Evolutionary conservation across 2,113 vertebrate species (phyloP).

Genomic region (Aramus guarauna): DNA sequence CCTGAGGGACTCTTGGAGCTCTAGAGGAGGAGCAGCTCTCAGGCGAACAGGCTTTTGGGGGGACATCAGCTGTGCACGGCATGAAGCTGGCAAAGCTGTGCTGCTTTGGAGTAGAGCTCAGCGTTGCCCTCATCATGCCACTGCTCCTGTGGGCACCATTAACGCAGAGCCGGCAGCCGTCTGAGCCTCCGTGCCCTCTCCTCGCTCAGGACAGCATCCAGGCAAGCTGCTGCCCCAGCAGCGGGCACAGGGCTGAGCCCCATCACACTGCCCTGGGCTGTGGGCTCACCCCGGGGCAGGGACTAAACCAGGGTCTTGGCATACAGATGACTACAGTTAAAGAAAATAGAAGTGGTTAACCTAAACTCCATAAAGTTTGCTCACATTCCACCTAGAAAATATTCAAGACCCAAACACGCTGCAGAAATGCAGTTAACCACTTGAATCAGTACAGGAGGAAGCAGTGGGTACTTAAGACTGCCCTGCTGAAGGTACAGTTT

Average conservation of each 20-base stretch:
- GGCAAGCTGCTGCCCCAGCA: not conserved
- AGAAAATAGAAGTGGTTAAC: not conserved
- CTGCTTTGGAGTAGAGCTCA: not conserved
- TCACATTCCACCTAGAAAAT: not conserved
- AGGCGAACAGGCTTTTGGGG: not conserved
- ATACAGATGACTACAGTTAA: not conserved
- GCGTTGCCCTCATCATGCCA: not conserved
- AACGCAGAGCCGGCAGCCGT: not conserved
- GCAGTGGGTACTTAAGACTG: not conserved
- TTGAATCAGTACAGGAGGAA: not conserved
- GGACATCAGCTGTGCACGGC: not conserved
- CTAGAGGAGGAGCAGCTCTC: not conserved
- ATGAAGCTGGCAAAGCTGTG: not conserved
- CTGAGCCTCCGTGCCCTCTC: not conserved
- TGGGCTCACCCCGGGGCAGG: not conserved
- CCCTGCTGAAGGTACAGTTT: not conserved
- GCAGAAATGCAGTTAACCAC: not conserved
- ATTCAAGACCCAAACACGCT: not conserved
- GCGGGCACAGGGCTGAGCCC: not conserved
- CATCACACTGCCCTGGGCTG: not conserved
- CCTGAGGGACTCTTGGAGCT: not conserved
- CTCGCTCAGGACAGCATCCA: not conserved
- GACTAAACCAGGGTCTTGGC: not conserved
- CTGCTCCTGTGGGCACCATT: not conserved
- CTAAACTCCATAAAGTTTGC: not conserved